Evolutionary conservation across 2,797 vertebrate species (phyloP).

Genomic region (Ispidina lecontei): DNA sequence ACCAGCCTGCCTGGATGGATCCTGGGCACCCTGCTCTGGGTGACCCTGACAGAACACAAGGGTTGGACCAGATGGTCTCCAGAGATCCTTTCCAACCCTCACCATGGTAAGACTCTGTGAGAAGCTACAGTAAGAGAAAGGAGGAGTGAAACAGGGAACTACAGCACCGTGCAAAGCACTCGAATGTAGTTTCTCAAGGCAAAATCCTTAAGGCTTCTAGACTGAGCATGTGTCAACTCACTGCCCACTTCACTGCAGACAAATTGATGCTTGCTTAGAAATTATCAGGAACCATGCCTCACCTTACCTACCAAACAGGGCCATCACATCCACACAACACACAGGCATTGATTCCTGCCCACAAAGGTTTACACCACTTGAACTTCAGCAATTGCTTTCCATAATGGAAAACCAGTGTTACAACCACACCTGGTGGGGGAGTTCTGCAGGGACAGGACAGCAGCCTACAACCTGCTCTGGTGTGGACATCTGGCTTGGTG

Average conservation of each 20-base stretch:
- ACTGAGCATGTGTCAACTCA: accelerated
- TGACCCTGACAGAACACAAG: no score
- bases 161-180: not conserved
- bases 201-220: not conserved
- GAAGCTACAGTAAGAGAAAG: not conserved
- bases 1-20: no score
- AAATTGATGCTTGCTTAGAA: not conserved
- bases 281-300: not conserved
- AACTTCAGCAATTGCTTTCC: not conserved
- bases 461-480: not conserved
- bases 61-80: no score
- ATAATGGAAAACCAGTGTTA: not conserved
- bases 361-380: not conserved
- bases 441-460: not conserved
- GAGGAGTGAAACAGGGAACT: not conserved
- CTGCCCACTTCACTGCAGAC: not conserved
- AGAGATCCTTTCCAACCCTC: no score
- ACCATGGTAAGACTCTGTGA: not conserved
- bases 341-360: not conserved
- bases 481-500: not conserved
- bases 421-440: not conserved
- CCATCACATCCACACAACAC: not conserved
- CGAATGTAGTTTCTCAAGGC: not conserved
- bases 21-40: no score
- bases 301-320: not conserved